phyloP scores from a whole-genome alignment of 2,888 invertebrate genomes.

The Eudemis profundana region DNA sequence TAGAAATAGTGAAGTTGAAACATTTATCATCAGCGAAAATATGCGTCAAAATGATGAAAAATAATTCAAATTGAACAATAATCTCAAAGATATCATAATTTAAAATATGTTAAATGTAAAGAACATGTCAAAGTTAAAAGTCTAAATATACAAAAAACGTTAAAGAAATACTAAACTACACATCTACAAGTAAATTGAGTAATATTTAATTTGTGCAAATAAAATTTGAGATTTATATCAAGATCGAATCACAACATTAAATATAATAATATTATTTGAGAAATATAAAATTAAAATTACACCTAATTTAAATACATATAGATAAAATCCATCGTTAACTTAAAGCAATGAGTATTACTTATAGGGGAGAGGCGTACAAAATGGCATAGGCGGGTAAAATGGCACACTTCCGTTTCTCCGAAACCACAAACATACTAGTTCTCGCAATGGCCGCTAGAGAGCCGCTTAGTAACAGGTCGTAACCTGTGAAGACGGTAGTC shows the following conservation, averaged over 20 bases:
- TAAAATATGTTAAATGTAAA: background rate
- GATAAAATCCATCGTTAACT: constrained; percentile 22
- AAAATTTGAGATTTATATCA: constrained; percentile 27
- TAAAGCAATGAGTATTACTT: constrained; percentile 42
- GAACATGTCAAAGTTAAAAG: background rate
- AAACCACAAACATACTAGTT: too few relatives aligned
- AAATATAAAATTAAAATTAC: constrained; percentile 16
- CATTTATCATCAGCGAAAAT: too few relatives aligned
- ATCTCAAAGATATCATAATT: background rate
- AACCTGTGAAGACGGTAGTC: too few relatives aligned
- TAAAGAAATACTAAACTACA: constrained; percentile 3
- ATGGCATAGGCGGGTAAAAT: too few relatives aligned
- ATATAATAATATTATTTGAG: constrained; percentile 24
- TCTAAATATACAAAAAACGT: constrained; percentile 9
- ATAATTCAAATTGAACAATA: too few relatives aligned
- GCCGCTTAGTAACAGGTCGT: too few relatives aligned
- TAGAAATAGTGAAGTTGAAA: too few relatives aligned
- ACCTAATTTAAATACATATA: constrained; percentile 17
- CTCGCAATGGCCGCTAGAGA: too few relatives aligned
- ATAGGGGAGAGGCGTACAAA: too few relatives aligned
- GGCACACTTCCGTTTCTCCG: too few relatives aligned
- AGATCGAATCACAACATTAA: constrained; percentile 25
- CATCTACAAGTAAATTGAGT: constrained; percentile 12
- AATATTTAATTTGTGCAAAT: constrained; percentile 43
- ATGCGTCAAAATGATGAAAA: too few relatives aligned